Conservation (phyloP, 2,113 vertebrate genomes). For the Hemiscyllium ocellatum region DNA sequence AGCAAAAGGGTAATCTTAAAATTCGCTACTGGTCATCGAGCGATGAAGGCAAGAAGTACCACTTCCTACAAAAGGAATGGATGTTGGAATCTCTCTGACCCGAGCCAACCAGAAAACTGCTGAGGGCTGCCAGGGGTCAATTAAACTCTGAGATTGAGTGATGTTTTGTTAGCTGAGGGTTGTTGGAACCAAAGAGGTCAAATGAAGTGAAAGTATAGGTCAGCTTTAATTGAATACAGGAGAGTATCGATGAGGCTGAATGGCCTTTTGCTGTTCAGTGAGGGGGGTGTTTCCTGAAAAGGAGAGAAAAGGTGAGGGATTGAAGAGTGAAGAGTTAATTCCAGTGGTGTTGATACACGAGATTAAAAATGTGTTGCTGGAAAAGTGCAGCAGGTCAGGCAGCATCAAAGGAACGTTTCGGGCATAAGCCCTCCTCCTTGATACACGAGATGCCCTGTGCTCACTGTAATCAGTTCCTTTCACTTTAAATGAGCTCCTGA, state of each 20-base stretch:
- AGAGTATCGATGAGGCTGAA: no score
- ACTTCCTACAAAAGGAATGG: no score
- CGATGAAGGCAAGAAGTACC: not conserved
- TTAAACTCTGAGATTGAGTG: not conserved
- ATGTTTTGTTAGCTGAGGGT: not conserved
- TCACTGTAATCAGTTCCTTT: conserved; percentile 10
- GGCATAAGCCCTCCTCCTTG: no score
- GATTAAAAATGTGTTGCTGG: no score
- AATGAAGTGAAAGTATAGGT: not conserved
- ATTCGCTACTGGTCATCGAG: not conserved
- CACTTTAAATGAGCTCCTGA: not conserved
- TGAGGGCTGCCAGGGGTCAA: no score
- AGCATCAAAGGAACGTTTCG: no score
- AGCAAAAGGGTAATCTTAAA: not conserved
- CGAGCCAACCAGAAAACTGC: no score
- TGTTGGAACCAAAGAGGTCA: not conserved
- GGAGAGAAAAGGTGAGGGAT: not conserved
- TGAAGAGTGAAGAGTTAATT: not conserved
- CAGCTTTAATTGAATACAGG: not conserved
- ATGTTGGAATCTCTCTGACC: not conserved
- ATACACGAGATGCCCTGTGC: not conserved
- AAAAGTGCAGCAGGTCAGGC: no score
- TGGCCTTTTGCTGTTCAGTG: no score
- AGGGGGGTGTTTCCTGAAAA: no score
- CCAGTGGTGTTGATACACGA: not conserved